Evolutionary conservation across 2,113 vertebrate species (phyloP), one percentile per base, ranked within the genome.

Genomic region (Motacilla tschutschensis): DNA sequence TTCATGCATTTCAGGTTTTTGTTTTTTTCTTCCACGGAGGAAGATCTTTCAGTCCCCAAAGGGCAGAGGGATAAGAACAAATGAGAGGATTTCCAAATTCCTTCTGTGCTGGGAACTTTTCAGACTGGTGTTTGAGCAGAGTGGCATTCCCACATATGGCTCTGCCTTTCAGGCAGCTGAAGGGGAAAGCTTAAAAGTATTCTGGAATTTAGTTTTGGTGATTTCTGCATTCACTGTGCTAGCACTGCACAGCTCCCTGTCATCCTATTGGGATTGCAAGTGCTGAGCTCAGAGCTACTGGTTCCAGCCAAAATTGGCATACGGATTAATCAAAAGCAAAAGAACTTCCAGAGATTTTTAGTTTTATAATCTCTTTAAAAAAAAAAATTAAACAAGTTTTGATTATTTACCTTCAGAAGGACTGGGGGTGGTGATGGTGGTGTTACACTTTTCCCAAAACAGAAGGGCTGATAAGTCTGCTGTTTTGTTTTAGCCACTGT

Each of bases 11-110:
- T 92, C 46, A 85, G 54, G 11, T 9, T 24, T 29, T 38, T 81
- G 22, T 38, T 28, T 69, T 70, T 85, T 79, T 33, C 54, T 83
- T 91, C 51, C 74, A 76, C 0, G 0, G 26, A 69, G 79, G 84
- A 92, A 78, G 54, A 58, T 91, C 28, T 81, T 89, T 79, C 43
- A 58, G 62, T 81, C 47, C 70, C 83, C 67, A 76, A 71, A 91
- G 81, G 67, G 64, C n/a, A 73, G 53, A 83, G n/a, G 53, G 38
- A 77, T 84, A 67, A 82, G 48, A 90, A 73, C 36, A 76, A 82
- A 71, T 74, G 44, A 85, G 65, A 85, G 64, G 71, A 82, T 84
- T 94, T 86, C 75, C 3, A 1, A 85, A 85, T 85, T 83, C 69
- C 71, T 87, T 87, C 76, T 69, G 44, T 0, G 2, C 57, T 74